Conservation (phyloP, 35 echinoderm and acorn worm species). For the Stichopus chloronotus region DNA sequence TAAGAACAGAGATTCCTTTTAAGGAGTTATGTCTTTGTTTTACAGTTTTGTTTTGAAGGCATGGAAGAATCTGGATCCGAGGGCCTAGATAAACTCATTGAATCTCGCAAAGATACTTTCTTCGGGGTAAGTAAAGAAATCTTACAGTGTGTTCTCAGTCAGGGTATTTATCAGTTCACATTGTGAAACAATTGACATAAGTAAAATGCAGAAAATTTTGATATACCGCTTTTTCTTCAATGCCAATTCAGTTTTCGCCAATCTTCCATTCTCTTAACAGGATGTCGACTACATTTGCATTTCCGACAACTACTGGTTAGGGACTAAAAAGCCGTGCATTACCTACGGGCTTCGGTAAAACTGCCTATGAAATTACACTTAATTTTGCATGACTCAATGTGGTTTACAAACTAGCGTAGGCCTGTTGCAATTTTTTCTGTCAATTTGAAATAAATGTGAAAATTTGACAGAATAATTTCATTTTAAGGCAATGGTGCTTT, state of each 20-base stretch:
- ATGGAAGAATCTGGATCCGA: conserved; percentile 98
- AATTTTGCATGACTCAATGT: too few species aligned
- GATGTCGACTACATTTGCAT: conserved; percentile 99
- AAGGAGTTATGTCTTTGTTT: too few species aligned
- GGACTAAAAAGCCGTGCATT: conserved; percentile 88
- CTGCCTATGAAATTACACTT: too few species aligned
- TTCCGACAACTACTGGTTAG: conserved; percentile 98
- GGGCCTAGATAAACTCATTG: conserved; percentile 86
- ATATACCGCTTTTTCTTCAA: neutral
- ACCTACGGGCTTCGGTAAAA: conserved; percentile 91
- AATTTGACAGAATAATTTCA: too few species aligned
- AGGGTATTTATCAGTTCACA: too few species aligned
- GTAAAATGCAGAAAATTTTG: neutral
- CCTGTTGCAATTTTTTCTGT: too few species aligned
- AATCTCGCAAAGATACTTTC: conserved; percentile 83
- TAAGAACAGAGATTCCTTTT: too few species aligned
- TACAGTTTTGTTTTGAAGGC: conserved; percentile 95
- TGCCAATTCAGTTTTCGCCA: neutral
- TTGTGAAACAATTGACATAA: too few species aligned
- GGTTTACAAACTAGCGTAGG: too few species aligned
- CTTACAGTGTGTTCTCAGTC: too few species aligned
- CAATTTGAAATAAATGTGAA: too few species aligned
- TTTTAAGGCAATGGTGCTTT: neutral
- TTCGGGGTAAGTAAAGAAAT: conserved; percentile 64
- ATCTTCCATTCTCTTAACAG: conserved; percentile 29